Conservation (phyloP, 2,797 vertebrate genomes). For the Centropyge bicolor region DNA sequence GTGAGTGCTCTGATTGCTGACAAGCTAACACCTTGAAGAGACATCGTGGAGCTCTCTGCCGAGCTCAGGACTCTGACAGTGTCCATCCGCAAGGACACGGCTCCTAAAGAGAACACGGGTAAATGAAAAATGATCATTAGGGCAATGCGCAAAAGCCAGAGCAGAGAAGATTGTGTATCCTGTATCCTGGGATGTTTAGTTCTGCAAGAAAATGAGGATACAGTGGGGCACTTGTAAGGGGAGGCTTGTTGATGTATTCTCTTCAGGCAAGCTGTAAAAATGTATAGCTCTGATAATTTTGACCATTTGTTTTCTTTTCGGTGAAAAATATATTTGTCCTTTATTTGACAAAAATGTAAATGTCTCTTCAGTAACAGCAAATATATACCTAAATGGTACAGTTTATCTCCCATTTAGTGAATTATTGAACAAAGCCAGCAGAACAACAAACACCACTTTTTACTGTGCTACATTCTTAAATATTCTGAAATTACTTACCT, state of each 20-base stretch:
- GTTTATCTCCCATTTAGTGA: neutral
- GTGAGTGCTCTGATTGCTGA: conserved; percentile 89
- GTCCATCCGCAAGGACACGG: conserved; percentile 91
- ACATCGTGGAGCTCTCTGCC: conserved; percentile 88
- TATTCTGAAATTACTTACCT: conserved; percentile 79
- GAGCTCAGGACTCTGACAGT: conserved; percentile 86
- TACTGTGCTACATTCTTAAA: neutral
- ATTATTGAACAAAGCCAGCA: neutral
- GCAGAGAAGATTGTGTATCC: neutral
- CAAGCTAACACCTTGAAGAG: conserved; percentile 89
- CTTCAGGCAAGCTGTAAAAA: neutral
- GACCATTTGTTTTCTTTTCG: neutral
- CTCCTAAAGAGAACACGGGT: conserved; percentile 82
- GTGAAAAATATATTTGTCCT: neutral
- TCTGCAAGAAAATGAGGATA: neutral
- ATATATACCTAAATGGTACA: neutral
- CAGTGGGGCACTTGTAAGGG: neutral
- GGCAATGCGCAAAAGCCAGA: neutral
- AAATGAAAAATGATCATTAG: neutral
- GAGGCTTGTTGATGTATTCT: neutral
- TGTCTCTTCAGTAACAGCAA: too few relatives aligned
- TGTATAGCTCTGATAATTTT: neutral
- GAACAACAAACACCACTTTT: neutral
- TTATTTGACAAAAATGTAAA: neutral
- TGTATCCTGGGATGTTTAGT: neutral